These are phyloP conservation scores for Sinopyrophorus schimmeli DNA, from an alignment of 2,888 invertebrate genomes.

Conservation along the genomic window DNA sequence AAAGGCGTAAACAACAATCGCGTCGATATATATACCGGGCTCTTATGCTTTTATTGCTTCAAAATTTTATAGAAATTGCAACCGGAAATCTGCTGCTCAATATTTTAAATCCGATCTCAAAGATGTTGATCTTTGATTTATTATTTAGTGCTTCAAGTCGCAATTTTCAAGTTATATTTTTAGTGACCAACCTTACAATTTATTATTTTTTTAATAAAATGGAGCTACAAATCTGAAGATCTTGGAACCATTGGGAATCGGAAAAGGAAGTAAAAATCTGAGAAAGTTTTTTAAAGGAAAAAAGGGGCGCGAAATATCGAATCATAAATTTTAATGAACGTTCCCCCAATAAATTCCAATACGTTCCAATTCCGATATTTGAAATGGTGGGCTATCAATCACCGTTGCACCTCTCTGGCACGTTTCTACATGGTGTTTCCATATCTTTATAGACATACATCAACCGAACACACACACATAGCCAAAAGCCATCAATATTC, in stretches of 20 bases:
- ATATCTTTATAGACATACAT: slow-evolving; percentile 23
- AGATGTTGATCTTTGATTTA: too few relatives aligned
- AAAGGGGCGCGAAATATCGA: too few relatives aligned
- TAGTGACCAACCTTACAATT: too few relatives aligned
- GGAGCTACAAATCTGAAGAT: too few relatives aligned
- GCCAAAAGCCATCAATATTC: slow-evolving; percentile 25
- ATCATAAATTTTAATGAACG: slow-evolving; percentile 25
- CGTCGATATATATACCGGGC: slow-evolving; percentile 30
- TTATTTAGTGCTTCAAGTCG: slow-evolving; percentile 25
- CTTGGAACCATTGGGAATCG: too few relatives aligned
- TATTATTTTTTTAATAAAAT: too few relatives aligned
- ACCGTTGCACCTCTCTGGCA: slow-evolving; percentile 19
- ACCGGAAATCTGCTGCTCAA: slow-evolving; percentile 40
- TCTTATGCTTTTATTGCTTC: slow-evolving; percentile 39
- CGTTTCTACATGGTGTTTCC: slow-evolving; percentile 16
- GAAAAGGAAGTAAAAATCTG: too few relatives aligned
- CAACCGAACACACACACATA: slow-evolving; percentile 20
- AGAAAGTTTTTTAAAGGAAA: too few relatives aligned
- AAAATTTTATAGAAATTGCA: slow-evolving; percentile 42
- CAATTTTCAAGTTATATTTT: too few relatives aligned
- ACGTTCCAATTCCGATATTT: slow-evolving; percentile 21
- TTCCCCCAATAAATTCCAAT: slow-evolving; percentile 21
- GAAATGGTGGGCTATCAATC: slow-evolving; percentile 21
- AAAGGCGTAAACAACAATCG: slow-evolving; percentile 35
- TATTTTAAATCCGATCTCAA: slow-evolving; percentile 39